Evolutionary conservation across 2,113 vertebrate genomes (phyloP).

Genomic region (Epinephelus fuscoguttatus): DNA sequence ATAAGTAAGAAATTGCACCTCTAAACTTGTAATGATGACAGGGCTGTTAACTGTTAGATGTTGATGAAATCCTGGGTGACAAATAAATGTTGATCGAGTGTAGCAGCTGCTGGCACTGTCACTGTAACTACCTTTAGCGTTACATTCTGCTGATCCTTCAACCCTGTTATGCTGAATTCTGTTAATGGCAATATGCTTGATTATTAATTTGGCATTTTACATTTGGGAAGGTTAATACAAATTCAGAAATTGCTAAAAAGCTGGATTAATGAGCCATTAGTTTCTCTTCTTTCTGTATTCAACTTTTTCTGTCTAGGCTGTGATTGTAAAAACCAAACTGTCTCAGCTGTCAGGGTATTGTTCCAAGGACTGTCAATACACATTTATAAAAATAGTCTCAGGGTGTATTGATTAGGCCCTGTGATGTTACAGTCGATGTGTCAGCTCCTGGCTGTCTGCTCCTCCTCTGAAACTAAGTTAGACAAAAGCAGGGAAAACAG

Average conservation of each 20-base stretch:
- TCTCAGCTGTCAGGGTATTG: not conserved
- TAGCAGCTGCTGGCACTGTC: too few species aligned
- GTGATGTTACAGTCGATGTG: constrained; percentile 10
- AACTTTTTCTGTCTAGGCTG: not conserved
- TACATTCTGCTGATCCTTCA: not conserved
- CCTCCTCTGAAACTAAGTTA: not conserved
- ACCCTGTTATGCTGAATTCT: not conserved
- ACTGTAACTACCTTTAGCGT: not conserved
- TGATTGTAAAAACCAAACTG: not conserved
- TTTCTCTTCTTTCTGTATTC: not conserved
- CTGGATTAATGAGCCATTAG: not conserved
- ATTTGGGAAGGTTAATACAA: not conserved
- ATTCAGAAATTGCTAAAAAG: not conserved
- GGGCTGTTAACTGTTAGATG: too few species aligned
- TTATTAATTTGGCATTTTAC: not conserved
- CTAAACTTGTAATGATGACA: too few species aligned
- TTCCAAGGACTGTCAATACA: constrained; percentile 9
- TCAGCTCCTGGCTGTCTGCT: constrained; percentile 2
- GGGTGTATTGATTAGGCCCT: constrained; percentile 3
- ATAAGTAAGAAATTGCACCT: too few species aligned
- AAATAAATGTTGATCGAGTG: too few species aligned
- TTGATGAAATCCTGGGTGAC: too few species aligned
- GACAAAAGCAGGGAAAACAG: not conserved
- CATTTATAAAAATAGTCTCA: constrained; percentile 9
- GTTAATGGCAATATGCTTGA: not conserved